Percentiles rank a stretch among this genome's conserved stretches.
phyloP scores from a whole-genome alignment of 2,797 vertebrate species.

The Ctenosaura bakeri region DNA sequence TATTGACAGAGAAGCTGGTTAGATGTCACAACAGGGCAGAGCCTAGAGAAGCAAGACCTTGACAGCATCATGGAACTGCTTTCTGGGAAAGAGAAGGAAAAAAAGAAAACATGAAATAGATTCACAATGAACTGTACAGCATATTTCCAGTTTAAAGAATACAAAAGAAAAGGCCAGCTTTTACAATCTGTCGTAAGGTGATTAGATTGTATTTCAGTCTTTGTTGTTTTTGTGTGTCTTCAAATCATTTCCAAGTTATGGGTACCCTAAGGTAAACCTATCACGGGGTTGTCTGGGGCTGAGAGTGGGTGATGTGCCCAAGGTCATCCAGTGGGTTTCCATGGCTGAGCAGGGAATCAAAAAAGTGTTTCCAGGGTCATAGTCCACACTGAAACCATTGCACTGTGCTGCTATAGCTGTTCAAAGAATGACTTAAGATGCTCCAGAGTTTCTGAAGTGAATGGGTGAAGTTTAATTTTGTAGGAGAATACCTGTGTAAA shows the following conservation, averaged over 20 bases:
- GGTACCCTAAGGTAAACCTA: too few species aligned
- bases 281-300: too few species aligned
- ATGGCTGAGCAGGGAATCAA: too few species aligned
- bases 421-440: neutral
- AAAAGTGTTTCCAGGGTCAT: too few species aligned
- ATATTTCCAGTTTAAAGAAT: neutral
- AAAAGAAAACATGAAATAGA: neutral
- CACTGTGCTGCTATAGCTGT: too few species aligned
- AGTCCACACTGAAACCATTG: too few species aligned
- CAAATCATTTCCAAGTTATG: too few species aligned
- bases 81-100: neutral
- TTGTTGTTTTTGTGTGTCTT: too few species aligned
- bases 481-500: neutral
- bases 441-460: neutral
- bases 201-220: neutral
- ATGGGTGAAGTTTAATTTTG: conserved; percentile 1
- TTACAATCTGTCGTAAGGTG: neutral
- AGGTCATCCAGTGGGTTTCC: too few species aligned
- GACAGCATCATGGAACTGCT: conserved; percentile 6
- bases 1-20: neutral
- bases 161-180: neutral
- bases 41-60: neutral
- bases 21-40: neutral
- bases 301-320: too few species aligned
- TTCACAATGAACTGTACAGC: neutral